phyloP scores from a whole-genome alignment of 2,888 invertebrate species.

The Salticus scenicus region DNA sequence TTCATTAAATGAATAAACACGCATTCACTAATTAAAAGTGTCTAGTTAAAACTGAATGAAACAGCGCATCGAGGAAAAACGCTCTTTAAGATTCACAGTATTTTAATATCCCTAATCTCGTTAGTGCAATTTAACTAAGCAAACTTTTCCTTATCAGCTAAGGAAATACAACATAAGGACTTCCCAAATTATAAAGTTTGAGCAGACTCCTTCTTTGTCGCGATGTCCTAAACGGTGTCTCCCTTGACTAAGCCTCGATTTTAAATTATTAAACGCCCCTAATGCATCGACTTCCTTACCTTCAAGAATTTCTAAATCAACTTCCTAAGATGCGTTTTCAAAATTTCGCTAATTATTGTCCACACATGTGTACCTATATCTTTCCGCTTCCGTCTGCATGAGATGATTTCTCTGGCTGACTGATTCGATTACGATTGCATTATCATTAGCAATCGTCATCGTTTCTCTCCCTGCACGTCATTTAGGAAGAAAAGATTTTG shows the following conservation, averaged over 20 bases:
- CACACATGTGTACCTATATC: conserved; percentile 43
- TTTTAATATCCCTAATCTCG: not conserved
- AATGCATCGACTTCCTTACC: conserved; percentile 31
- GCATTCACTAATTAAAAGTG: not conserved
- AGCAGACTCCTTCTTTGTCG: conserved; percentile 10
- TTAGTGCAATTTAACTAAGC: conserved; percentile 1
- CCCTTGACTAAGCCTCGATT: conserved; percentile 16
- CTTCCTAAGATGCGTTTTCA: conserved; percentile 44
- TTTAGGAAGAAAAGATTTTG: conserved; percentile 61
- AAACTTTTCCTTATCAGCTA: conserved; percentile 8
- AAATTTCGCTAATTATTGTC: conserved; percentile 67
- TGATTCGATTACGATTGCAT: conserved; percentile 69
- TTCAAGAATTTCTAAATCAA: conserved; percentile 49
- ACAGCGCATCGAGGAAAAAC: not conserved
- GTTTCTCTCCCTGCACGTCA: conserved; percentile 54
- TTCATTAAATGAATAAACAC: not conserved
- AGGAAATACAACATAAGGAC: not conserved
- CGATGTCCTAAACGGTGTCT: not conserved
- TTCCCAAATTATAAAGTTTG: conserved; percentile 3
- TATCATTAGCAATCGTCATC: conserved; percentile 69
- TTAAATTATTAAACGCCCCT: conserved; percentile 49
- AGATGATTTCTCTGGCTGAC: conserved; percentile 50
- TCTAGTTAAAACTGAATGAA: not conserved
- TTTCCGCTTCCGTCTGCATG: conserved; percentile 61
- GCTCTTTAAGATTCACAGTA: not conserved